Evolutionary conservation across 1,140 invertebrate species (phyloP), one percentile per base, ranked within the genome.

Genomic region (Drosophila subpulchrella): DNA sequence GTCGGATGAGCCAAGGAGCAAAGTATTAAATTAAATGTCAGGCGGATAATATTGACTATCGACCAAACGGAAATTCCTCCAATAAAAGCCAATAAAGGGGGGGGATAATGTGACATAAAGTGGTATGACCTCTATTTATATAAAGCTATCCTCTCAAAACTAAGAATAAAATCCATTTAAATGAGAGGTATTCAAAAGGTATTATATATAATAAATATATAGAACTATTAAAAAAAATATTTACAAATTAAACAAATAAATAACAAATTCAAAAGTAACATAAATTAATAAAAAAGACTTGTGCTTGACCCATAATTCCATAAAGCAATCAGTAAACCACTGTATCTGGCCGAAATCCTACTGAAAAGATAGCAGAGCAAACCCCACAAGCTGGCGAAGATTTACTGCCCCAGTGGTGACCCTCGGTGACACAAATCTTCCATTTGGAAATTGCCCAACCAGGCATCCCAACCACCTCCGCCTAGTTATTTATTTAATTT

Each of bases 401-500:
- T 62, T 62, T 62, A 62, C 60, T 62, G 36, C 15, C 59, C 54
- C 12, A 7, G 7, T 20, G 36, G 24, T 61, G 59, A 59, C 36
- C 59, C 20, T 1, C 4, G 15, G 2, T 20, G 53, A 39, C 59
- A 61, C 34, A 61, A 41, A 58, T 61, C 34, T 39, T 61, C 51
- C 59, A 58, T 62, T 62, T 62, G 59, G 36, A 44, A 63, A 51
- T 50, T 44, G 47, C 32, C 60, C 46, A 68, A 65, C 46, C 42
- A 24, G 10, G 41, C 42, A 50, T 10, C 7, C 20, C 32, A 32
- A 13, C 34, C 60, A 24, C 38, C 54, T 7, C 39, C 30, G 13
- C 7, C n/a, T 44, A 17, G 39, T 32, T 61, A 41, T 73, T 73
- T 73, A 53, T 73, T 75, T 75, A 74, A 75, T 75, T 74, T 75